phyloP scores from a whole-genome alignment of 2,888 invertebrate species.

The Theretra japonica region DNA sequence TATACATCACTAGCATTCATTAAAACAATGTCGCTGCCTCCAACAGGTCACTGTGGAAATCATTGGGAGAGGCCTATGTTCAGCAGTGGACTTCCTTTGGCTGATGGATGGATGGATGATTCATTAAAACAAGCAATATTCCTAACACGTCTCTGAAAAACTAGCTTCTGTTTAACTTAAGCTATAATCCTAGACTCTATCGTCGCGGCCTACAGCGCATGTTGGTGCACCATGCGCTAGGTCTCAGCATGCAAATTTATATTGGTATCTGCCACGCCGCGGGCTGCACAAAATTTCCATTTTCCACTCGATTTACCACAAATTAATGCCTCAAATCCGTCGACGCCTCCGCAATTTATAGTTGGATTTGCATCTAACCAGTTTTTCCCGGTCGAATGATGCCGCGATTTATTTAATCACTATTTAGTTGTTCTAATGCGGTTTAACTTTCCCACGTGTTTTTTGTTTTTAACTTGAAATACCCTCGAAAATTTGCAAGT shows the following conservation, averaged over 20 bases:
- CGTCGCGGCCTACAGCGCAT: constrained; percentile 38
- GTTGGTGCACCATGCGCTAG: constrained; percentile 26
- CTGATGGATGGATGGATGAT: no score
- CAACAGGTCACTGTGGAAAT: no score
- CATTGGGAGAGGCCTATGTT: no score
- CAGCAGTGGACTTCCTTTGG: no score
- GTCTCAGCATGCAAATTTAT: constrained; percentile 49
- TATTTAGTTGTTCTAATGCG: constrained; percentile 47
- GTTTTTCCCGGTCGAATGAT: constrained; percentile 54
- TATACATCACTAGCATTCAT: not conserved
- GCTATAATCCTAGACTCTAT: constrained; percentile 41
- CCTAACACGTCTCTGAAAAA: not conserved
- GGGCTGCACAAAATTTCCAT: constrained; percentile 84
- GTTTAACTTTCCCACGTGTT: not conserved
- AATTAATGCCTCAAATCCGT: constrained; percentile 81
- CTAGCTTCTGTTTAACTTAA: not conserved
- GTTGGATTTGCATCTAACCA: constrained; percentile 75
- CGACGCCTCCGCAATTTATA: constrained; percentile 77
- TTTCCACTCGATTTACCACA: constrained; percentile 83
- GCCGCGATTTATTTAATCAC: constrained; percentile 53
- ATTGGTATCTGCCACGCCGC: constrained; percentile 61
- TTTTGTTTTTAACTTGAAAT: not conserved
- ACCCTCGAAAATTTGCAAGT: not conserved
- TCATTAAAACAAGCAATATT: not conserved
- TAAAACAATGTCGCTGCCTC: no score